These are phyloP conservation scores for Phyllotis vaccarum DNA, from an alignment of 2,797 vertebrate species.

Conservation along the genomic window DNA sequence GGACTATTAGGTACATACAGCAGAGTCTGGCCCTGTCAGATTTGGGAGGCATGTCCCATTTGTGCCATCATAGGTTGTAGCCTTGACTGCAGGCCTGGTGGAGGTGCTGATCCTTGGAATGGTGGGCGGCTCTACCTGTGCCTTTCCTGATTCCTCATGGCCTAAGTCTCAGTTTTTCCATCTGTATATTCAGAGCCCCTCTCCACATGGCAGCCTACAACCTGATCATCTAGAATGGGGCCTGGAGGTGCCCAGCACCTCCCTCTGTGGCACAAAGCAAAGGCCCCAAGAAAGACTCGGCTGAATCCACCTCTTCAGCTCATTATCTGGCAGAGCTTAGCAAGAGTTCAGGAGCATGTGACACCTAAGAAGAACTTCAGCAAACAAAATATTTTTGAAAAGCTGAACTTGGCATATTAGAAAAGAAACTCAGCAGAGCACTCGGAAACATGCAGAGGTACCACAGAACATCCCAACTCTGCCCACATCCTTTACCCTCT, in stretches of 20 bases:
- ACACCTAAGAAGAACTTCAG: slow-evolving; percentile 57
- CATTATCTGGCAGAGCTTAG: slow-evolving; percentile 48
- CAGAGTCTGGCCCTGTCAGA: neutral
- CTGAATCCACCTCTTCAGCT: neutral
- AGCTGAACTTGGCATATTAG: slow-evolving; percentile 55
- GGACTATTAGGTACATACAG: neutral
- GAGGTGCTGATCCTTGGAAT: neutral
- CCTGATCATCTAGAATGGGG: neutral
- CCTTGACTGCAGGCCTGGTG: neutral
- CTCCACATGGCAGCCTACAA: neutral
- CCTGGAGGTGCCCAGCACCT: neutral
- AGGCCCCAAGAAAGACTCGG: neutral
- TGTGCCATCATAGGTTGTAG: neutral
- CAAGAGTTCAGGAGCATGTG: neutral
- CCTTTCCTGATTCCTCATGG: neutral
- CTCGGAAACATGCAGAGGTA: neutral
- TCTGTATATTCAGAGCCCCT: neutral
- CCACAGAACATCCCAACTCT: neutral
- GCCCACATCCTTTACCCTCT: neutral
- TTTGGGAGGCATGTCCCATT: neutral
- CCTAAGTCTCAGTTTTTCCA: neutral
- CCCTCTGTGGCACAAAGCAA: neutral
- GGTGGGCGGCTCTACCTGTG: neutral
- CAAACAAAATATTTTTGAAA: slow-evolving; percentile 64
- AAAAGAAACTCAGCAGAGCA: slow-evolving; percentile 56